A percentile compares a stretch with the other conserved stretches of the same genome.
phyloP scores from a whole-genome alignment of 2,797 vertebrate genomes.

The Mormyrus proboscirostris region DNA sequence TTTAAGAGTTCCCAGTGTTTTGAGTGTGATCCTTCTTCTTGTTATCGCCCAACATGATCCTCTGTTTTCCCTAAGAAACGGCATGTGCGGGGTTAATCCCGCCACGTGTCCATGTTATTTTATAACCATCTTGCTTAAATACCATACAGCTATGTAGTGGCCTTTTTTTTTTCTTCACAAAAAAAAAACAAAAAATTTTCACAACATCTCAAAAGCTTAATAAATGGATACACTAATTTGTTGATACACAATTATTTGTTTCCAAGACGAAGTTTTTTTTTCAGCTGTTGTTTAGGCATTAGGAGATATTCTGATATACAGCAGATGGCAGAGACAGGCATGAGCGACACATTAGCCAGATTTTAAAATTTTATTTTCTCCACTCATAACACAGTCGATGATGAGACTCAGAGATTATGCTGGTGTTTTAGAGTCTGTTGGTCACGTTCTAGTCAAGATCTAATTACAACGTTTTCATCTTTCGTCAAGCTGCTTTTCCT shows the following conservation, averaged over 20 bases:
- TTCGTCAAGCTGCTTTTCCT: constrained; percentile 1
- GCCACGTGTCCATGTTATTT: background rate
- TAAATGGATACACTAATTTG: background rate
- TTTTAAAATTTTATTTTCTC: constrained; percentile 52
- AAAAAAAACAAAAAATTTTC: background rate
- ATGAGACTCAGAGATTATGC: constrained; percentile 1
- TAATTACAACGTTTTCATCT: constrained; percentile 2
- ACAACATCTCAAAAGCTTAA: background rate
- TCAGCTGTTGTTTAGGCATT: constrained; percentile 21
- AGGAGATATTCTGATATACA: constrained; percentile 37
- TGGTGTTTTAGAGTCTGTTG: background rate
- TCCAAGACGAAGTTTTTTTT: constrained; percentile 2
- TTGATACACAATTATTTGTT: constrained; percentile 18
- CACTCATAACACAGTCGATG: background rate
- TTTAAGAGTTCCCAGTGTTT: background rate
- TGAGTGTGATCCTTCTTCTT: background rate
- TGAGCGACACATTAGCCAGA: constrained; percentile 53
- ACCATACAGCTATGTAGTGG: background rate
- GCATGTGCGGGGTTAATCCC: background rate
- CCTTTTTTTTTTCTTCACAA: background rate
- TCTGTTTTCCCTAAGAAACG: background rate
- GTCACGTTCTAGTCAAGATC: background rate
- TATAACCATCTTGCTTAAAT: background rate
- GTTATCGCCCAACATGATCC: background rate
- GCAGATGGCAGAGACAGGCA: constrained; percentile 64